Evolutionary conservation across 2,113 vertebrate species (phyloP).

Genomic region (Charadrius vociferus): DNA sequence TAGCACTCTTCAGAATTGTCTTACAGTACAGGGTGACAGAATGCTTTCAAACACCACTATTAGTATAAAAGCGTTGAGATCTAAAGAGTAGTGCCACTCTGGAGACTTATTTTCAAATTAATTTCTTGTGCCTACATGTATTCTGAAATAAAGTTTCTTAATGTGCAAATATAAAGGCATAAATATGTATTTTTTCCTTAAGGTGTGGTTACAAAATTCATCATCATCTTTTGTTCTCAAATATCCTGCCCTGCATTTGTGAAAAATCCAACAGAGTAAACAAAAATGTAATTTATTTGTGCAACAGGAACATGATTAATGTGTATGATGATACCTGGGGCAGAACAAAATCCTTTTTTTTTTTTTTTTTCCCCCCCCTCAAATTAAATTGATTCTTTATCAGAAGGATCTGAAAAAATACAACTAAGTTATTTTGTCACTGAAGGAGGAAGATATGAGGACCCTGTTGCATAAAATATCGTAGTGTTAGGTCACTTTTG

Average conservation of each 20-base stretch:
- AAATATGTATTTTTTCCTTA: not conserved
- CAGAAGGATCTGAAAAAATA: not conserved
- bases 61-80: not conserved
- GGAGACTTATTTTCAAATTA: not conserved
- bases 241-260: not conserved
- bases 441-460: not conserved
- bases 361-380: not conserved
- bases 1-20: not conserved
- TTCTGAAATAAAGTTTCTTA: not conserved
- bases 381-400: not conserved
- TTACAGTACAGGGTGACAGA: not conserved
- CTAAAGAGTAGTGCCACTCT: not conserved
- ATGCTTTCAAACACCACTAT: not conserved
- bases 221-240: not conserved
- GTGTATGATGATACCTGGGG: not conserved
- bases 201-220: not conserved
- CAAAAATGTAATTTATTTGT: not conserved
- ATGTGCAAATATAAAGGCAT: not conserved
- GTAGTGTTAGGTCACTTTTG: not conserved
- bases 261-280: slow-evolving; percentile 2
- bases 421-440: not conserved
- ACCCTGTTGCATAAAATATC: not conserved
- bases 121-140: not conserved
- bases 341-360: not conserved
- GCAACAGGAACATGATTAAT: not conserved